A percentile compares a stretch with the other conserved stretches of the same genome.
phyloP scores from a whole-genome alignment of 2,113 vertebrate genomes.

The Columba livia region DNA sequence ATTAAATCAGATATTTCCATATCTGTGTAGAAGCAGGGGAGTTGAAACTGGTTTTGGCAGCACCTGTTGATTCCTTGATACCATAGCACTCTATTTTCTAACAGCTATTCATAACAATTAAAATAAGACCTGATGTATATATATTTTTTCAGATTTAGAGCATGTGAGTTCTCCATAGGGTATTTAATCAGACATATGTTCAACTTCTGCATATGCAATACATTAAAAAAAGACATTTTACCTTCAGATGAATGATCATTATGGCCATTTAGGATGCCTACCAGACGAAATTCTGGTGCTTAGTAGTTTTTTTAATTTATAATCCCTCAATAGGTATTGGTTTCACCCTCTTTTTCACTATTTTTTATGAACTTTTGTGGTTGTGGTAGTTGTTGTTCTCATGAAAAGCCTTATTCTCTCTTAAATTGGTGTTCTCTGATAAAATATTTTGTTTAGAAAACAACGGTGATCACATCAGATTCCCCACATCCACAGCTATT shows the following conservation, averaged over 20 bases:
- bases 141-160: not conserved
- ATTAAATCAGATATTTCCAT: not conserved
- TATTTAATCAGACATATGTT: not conserved
- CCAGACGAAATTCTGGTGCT: not conserved
- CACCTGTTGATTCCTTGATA: not conserved
- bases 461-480: not conserved
- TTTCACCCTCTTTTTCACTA: not conserved
- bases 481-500: not conserved
- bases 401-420: not conserved
- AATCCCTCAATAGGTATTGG: accelerated
- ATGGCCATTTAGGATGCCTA: not conserved
- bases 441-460: not conserved
- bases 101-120: not conserved
- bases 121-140: not conserved
- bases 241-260: not conserved
- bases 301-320: not conserved
- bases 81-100: not conserved
- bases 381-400: not conserved
- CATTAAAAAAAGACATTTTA: not conserved
- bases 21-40: not conserved
- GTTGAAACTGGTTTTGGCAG: not conserved
- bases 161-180: not conserved
- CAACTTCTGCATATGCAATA: not conserved
- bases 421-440: not conserved
- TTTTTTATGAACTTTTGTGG: not conserved